Conservation (phyloP, 2,797 vertebrate species). For the Perodicticus potto region DNA sequence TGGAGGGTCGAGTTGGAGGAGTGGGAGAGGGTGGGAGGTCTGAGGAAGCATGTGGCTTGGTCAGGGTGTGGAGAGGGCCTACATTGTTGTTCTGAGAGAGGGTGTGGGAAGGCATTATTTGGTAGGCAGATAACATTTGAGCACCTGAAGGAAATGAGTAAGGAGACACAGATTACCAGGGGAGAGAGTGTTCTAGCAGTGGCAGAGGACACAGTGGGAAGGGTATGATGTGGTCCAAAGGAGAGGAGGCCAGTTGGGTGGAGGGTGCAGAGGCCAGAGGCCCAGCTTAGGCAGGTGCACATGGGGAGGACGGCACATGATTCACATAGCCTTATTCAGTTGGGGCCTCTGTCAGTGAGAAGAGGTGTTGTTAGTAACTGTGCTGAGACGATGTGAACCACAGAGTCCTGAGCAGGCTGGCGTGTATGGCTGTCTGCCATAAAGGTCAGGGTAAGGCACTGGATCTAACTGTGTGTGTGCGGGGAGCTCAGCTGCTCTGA, state of each 20-base stretch:
- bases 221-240: neutral
- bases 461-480: neutral
- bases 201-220: neutral
- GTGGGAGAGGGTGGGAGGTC: neutral
- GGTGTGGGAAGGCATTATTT: neutral
- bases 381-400: accelerated
- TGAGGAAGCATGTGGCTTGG: neutral
- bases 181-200: neutral
- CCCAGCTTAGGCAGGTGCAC: too few species aligned
- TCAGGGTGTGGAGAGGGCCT: accelerated
- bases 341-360: neutral
- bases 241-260: neutral
- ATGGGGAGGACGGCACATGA: too few species aligned
- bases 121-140: neutral
- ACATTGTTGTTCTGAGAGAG: neutral
- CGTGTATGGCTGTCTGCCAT: neutral
- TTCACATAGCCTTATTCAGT: neutral
- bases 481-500: neutral
- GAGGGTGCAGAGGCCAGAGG: neutral
- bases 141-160: neutral
- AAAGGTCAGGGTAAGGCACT: neutral
- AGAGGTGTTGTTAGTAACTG: neutral
- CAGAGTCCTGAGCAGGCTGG: neutral
- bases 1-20: too few species aligned
- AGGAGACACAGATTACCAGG: neutral